Evolutionary conservation across 2,797 vertebrate species (phyloP), one percentile per base, ranked within the genome.

Genomic region (Nyctalus aviator): DNA sequence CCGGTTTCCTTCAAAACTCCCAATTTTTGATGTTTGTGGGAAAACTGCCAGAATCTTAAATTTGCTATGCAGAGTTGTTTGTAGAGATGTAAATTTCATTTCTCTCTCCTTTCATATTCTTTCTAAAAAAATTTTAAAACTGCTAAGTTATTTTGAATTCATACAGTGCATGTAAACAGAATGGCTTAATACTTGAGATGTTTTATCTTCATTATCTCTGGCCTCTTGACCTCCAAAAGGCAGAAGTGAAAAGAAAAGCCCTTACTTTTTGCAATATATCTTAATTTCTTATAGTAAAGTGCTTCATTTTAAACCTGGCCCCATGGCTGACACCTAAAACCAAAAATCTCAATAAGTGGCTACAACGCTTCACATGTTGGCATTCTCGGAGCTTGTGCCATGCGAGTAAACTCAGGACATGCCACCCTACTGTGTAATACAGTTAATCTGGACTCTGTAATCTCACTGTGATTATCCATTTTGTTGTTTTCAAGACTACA

Each of bases 81-180:
- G 83, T 55, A 92, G 69, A 93, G 76, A 95, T 88, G 66, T 30
- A 95, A 93, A 95, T 85, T 94, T 77, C 84, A 81, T 35, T 88
- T 77, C 48, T 83, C 53, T 93, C 23, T 59, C 37, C 86, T 48
- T 95, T 92, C 82, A 78, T 79, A 76, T 66, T 68, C 62, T 96
- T 95, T 72, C 62, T 75, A 71, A 87, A 95, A 94, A 86, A 50
- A 8, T 11, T 35, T 81, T 62, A 84, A 93, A 94, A 79, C 25
- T 90, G 92, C 78, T 62, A 91, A 91, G 88, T 96, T 92, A 97
- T 85, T 97, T 93, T 93, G 79, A 89, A 89, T 48, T 48, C 68
- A 78, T 37, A 83, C 30, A 72, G 41, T 50, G 6, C 64, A 87
- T 76, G n/a, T 53, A 94, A 92, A 88, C 2, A 71, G 72, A 59